Percentiles rank a stretch among this genome's conserved stretches.
Conservation (phyloP, 2,888 invertebrate species). For the Tromatobia lineatoria region DNA sequence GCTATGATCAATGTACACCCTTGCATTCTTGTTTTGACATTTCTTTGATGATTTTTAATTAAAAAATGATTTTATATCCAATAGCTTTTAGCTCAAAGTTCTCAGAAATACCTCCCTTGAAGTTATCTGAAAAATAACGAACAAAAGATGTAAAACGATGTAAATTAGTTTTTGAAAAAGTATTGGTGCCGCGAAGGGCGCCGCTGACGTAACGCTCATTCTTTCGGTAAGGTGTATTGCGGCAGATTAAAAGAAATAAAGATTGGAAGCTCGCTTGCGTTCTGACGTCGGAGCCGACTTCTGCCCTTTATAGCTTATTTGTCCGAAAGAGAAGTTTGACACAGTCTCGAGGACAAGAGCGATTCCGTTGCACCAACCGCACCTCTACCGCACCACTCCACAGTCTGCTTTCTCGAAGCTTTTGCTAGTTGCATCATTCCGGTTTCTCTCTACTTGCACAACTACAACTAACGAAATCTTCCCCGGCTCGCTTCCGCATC, state of each 20-base stretch:
- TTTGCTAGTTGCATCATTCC: constrained; percentile 56
- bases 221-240: constrained; percentile 14
- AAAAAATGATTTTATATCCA: too few relatives aligned
- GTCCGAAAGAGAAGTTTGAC: constrained; percentile 40
- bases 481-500: constrained; percentile 21
- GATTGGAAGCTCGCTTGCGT: constrained; percentile 41
- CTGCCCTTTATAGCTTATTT: constrained; percentile 39
- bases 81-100: background rate
- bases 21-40: too few relatives aligned
- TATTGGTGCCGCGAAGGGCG: constrained; percentile 11
- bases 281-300: constrained; percentile 31
- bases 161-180: background rate
- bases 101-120: too few relatives aligned
- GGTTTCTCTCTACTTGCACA: constrained; percentile 30
- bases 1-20: too few relatives aligned
- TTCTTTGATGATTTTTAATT: too few relatives aligned
- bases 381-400: constrained; percentile 24
- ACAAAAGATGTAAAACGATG: too few relatives aligned
- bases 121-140: too few relatives aligned
- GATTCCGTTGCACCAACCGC: constrained; percentile 12
- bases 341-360: constrained; percentile 7
- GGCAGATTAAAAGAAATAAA: constrained; percentile 42
- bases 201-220: background rate
- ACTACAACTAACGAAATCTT: constrained; percentile 34
- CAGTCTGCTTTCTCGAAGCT: constrained; percentile 31